phyloP scores from a whole-genome alignment of 2,888 invertebrate species.

The Andrena bucephala region DNA sequence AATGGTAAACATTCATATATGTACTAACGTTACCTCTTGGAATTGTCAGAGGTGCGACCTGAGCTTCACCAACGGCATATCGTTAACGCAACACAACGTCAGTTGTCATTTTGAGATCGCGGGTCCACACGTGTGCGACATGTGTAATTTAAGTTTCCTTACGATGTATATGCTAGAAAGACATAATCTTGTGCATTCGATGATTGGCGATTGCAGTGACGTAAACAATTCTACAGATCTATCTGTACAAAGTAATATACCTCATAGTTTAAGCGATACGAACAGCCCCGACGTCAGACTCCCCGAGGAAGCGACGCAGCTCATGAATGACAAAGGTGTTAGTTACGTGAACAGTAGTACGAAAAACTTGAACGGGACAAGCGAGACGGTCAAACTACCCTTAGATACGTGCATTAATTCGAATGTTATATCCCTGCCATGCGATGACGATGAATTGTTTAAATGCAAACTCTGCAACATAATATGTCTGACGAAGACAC shows the following conservation, averaged over 20 bases:
- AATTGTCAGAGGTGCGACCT: conserved; percentile 64
- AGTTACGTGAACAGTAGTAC: not conserved
- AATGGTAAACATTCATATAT: conserved; percentile 72
- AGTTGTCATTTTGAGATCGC: conserved; percentile 40
- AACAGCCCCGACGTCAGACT: not conserved
- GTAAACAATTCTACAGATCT: not conserved
- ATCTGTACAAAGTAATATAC: not conserved
- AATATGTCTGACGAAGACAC: conserved; percentile 1
- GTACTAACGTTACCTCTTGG: conserved; percentile 64
- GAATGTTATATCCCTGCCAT: not conserved
- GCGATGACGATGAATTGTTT: conserved; percentile 5
- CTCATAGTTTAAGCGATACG: not conserved
- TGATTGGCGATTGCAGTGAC: not conserved
- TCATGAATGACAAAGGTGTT: not conserved
- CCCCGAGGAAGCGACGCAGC: not conserved
- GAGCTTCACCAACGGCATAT: conserved; percentile 60
- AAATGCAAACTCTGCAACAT: conserved; percentile 36
- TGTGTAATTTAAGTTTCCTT: conserved; percentile 46
- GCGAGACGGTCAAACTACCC: not conserved
- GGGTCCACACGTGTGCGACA: conserved; percentile 48
- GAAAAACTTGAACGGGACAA: not conserved
- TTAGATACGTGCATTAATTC: conserved; percentile 3
- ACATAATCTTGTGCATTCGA: conserved; percentile 30
- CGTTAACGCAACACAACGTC: conserved; percentile 65
- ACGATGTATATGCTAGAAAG: conserved; percentile 49